Percentiles rank a stretch among this genome's conserved stretches.
phyloP scores from a whole-genome alignment of 1,140 invertebrate genomes.

The Cyrtorhinus lividipennis region DNA sequence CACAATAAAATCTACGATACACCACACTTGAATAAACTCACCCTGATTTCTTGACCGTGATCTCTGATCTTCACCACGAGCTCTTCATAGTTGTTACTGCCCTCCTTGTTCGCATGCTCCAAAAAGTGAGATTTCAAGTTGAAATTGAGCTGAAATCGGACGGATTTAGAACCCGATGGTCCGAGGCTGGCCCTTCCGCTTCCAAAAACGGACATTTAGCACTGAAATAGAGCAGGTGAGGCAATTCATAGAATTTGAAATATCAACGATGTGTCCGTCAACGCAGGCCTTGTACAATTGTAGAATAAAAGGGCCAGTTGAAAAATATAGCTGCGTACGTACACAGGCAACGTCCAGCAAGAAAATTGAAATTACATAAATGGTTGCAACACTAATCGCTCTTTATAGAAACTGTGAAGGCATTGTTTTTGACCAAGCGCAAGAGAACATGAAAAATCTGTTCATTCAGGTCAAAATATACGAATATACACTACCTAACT shows the following conservation, averaged over 20 bases:
- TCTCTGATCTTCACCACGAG: conserved; percentile 31
- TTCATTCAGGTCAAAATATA: too few species aligned
- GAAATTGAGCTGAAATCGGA: conserved; percentile 30
- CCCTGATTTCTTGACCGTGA: conserved; percentile 28
- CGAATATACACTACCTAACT: too few species aligned
- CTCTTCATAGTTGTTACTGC: conserved; percentile 29
- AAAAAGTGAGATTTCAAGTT: conserved; percentile 23
- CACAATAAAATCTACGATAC: too few species aligned
- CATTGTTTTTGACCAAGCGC: too few species aligned
- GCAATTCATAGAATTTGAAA: not conserved
- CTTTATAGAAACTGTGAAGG: not conserved
- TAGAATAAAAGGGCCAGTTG: not conserved
- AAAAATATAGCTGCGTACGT: not conserved
- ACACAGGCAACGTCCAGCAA: not conserved
- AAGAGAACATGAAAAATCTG: too few species aligned
- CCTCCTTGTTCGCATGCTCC: conserved; percentile 22
- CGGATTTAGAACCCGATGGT: conserved; percentile 13
- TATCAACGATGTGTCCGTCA: too few species aligned
- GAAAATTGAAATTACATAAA: not conserved
- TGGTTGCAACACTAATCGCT: not conserved
- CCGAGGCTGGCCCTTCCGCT: not conserved
- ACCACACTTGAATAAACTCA: too few species aligned
- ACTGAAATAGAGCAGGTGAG: not conserved
- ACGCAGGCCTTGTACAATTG: not conserved
- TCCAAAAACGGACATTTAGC: conserved; percentile 13